A percentile compares a stretch with the other conserved stretches of the same genome.
Evolutionary conservation across 2,113 vertebrate species (phyloP).

Genomic region (Malurus elegans): DNA sequence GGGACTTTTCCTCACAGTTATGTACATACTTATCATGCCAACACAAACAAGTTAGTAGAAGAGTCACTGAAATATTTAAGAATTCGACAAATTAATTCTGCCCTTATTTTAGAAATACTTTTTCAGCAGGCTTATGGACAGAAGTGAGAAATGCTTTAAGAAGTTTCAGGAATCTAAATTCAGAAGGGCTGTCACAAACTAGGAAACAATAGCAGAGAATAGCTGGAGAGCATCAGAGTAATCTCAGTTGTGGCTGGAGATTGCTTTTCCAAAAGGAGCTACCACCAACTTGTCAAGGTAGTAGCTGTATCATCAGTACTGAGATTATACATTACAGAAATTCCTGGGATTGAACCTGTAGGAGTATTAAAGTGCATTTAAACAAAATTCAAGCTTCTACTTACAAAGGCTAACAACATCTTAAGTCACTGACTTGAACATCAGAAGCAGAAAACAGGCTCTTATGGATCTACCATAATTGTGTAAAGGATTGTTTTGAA

Average conservation of each 20-base stretch:
- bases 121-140: background rate
- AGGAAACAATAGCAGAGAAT: background rate
- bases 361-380: background rate
- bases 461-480: background rate
- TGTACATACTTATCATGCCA: background rate
- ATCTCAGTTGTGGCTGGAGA: accelerated
- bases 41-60: background rate
- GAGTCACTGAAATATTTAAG: background rate
- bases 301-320: background rate
- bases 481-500: background rate
- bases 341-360: background rate
- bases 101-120: background rate
- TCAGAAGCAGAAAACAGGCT: background rate
- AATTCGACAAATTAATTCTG: background rate
- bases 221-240: background rate
- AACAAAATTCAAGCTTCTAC: background rate
- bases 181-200: background rate
- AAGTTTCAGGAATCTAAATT: background rate
- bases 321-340: background rate
- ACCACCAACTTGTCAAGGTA: background rate
- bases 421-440: background rate
- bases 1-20: background rate
- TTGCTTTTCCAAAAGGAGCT: background rate
- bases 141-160: background rate
- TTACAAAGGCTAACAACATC: background rate